Conservation (phyloP, 2,113 vertebrate genomes). For the Grammomys dolichurus region DNA sequence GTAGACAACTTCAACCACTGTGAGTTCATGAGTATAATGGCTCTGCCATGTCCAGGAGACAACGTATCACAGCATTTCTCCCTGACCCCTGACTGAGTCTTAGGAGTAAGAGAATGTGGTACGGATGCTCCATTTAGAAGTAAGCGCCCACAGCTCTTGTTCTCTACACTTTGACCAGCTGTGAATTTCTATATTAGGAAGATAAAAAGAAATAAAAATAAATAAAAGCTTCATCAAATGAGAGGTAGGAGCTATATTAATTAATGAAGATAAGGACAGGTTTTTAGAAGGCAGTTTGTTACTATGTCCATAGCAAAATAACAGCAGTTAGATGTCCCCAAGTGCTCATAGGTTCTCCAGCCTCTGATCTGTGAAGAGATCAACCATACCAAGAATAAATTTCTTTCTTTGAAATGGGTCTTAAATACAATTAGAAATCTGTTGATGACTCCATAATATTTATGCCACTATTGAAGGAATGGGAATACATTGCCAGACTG, state of each 20-base stretch:
- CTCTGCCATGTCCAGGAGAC: neutral
- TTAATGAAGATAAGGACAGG: neutral
- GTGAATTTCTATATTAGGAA: neutral
- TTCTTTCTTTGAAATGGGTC: neutral
- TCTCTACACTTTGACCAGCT: neutral
- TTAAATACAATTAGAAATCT: neutral
- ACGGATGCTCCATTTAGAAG: too few species aligned
- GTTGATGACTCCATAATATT: too few species aligned
- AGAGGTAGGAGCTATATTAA: neutral
- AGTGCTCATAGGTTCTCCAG: neutral
- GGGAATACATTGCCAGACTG: neutral
- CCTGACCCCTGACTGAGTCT: neutral
- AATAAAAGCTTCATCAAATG: neutral
- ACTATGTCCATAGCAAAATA: neutral
- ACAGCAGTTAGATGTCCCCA: neutral
- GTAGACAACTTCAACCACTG: neutral
- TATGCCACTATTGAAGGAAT: neutral
- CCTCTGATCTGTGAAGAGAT: neutral
- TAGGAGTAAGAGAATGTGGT: neutral
- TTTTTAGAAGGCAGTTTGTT: neutral
- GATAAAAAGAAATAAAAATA: neutral
- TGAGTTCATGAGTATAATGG: neutral
- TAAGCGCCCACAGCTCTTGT: neutral
- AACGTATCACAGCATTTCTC: neutral
- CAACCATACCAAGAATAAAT: too few species aligned